Conservation (phyloP, 2,888 invertebrate genomes). For the Hydrotaea diabolus region DNA sequence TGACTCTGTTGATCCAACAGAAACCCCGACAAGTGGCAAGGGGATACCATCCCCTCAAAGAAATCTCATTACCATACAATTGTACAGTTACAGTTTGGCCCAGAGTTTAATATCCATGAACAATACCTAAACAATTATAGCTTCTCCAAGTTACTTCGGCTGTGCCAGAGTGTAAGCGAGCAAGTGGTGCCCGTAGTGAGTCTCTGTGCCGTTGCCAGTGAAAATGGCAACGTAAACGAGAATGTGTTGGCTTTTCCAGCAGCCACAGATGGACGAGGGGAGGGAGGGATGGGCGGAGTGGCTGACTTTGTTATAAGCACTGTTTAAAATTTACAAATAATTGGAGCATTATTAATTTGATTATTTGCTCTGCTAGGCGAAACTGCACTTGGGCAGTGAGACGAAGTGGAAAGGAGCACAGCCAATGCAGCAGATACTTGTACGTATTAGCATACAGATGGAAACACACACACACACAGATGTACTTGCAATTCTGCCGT, state of each 20-base stretch:
- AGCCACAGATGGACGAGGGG: slow-evolving; percentile 32
- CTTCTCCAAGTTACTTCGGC: slow-evolving; percentile 41
- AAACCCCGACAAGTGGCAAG: not conserved
- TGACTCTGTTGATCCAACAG: not conserved
- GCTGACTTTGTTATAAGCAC: slow-evolving; percentile 40
- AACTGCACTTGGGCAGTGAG: slow-evolving; percentile 63
- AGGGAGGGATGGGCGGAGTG: slow-evolving; percentile 27
- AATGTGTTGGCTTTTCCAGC: slow-evolving; percentile 14
- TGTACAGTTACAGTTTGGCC: slow-evolving; percentile 44
- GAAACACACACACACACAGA: not conserved
- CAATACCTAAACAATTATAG: slow-evolving; percentile 59
- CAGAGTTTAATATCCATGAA: slow-evolving; percentile 56
- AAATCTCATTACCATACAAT: slow-evolving; percentile 60
- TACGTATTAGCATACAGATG: not conserved
- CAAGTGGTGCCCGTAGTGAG: not conserved
- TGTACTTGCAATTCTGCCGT: not conserved
- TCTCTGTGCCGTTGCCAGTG: not conserved
- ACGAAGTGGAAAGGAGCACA: slow-evolving; percentile 9
- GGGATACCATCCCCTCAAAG: not conserved
- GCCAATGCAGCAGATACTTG: slow-evolving; percentile 5
- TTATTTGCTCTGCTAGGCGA: slow-evolving; percentile 68
- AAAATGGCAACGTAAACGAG: slow-evolving; percentile 1
- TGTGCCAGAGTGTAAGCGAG: slow-evolving; percentile 23
- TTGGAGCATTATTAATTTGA: slow-evolving; percentile 70
- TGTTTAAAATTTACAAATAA: slow-evolving; percentile 68